Evolutionary conservation across 2,888 invertebrate genomes (phyloP).

Genomic region (Allygus modestus): DNA sequence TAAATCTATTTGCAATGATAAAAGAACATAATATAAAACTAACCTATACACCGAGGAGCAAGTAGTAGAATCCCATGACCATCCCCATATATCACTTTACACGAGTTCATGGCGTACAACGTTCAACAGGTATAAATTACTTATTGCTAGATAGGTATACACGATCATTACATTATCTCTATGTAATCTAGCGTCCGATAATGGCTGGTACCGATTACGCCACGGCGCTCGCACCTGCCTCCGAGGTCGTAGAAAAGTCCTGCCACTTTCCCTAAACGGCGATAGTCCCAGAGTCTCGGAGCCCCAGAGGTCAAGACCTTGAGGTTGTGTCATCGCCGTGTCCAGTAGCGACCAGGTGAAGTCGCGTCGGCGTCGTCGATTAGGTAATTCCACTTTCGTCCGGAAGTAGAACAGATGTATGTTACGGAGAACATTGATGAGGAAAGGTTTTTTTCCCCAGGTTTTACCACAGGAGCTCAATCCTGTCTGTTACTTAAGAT

Average conservation of each 20-base stretch:
- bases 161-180: conserved; percentile 21
- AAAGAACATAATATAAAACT: no score
- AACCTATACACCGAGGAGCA: no score
- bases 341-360: not conserved
- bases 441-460: no score
- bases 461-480: no score
- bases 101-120: conserved; percentile 15
- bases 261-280: conserved; percentile 18
- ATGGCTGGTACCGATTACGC: not conserved
- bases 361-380: not conserved
- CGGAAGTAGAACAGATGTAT: not conserved
- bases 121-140: conserved; percentile 8
- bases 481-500: no score
- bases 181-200: conserved; percentile 11
- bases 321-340: not conserved
- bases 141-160: conserved; percentile 21
- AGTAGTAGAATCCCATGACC: not conserved
- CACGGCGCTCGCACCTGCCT: not conserved
- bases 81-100: not conserved
- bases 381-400: not conserved
- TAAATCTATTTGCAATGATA: no score
- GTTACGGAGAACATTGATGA: no score
- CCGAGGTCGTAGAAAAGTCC: conserved; percentile 21
- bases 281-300: not conserved
- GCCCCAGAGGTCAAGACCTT: conserved; percentile 32